Base-by-base conservation (phyloP, 2,888 invertebrate genomes). In the Athrips mouffetella region DNA sequence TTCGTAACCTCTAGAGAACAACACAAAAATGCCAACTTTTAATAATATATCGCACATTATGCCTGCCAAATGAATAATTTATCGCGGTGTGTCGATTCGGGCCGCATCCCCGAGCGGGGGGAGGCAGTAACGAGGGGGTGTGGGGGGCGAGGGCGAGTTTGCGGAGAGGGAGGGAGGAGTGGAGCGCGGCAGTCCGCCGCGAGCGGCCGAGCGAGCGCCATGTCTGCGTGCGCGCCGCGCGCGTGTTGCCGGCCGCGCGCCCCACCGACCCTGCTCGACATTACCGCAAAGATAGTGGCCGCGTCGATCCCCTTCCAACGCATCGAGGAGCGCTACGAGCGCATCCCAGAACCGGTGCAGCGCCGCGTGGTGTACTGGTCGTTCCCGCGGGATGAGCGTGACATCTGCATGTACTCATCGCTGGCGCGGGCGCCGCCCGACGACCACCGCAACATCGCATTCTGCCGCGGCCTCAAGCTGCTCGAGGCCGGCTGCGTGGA, bases 331-430 rank as follows among this genome's bases (percentile, higher is more conserved):
- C 92, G 94, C 60, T 95, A 94, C 81, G 94, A 94, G 77, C 92
- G 95, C 68, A 95, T 96, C 80, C 96, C 96, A 61, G 96, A 96
- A 80, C 95, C 95, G 60, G 95, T 96, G 77, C 96, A 96, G 83
- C 91, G 94, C 63, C 91, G 95, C 73, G 94, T 96, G 79, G 94
- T 96, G 73, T 96, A 92, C 89, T 96, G 95, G 94, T 95, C 95
- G 59, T 96, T 96, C 88, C 96, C 96, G 62, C 89, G 95, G 70
- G 94, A 95, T 76, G 96, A 96, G 83, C 90, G 93, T 73, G 95
- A 95, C 88, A 95, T 96, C 79, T 94, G 94, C 86, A 95, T 96
- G 94, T 96, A 96, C 89, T 95, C 94, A 65, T 94, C 94, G 63
- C 90, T 94, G 84, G 88, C 88, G 71, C 81, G 89, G 54, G 89